These are phyloP conservation scores for Allophyes oxyacanthae DNA, from an alignment of 2,888 invertebrate genomes.

Conservation along the genomic window DNA sequence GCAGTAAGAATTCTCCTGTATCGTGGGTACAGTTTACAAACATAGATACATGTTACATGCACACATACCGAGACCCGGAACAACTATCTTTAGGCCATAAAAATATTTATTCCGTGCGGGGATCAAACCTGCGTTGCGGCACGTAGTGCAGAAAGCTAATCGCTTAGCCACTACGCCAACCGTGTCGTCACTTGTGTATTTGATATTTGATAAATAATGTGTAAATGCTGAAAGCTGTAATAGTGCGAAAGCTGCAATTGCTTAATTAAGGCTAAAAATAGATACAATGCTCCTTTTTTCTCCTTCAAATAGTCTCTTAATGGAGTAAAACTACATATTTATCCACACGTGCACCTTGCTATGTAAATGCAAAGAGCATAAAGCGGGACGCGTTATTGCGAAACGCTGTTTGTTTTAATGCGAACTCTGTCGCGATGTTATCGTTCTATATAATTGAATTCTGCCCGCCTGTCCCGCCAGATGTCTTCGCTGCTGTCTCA, in stretches of 20 bases:
- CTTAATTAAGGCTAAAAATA: not conserved
- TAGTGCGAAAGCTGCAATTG: not conserved
- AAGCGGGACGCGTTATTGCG: conserved; percentile 57
- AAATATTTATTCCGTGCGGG: no score
- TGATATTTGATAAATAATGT: not conserved
- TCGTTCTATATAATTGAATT: conserved; percentile 77
- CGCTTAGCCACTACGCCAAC: no score
- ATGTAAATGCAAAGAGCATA: conserved; percentile 61
- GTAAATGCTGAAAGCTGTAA: not conserved
- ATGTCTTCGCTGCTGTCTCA: conserved; percentile 68
- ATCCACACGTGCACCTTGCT: conserved; percentile 38
- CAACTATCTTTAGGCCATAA: no score
- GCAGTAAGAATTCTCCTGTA: no score
- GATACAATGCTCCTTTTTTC: not conserved
- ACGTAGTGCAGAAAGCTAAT: no score
- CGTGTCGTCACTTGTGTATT: no score
- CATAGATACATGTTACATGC: no score
- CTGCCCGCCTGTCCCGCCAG: conserved; percentile 74
- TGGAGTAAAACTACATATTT: conserved; percentile 10
- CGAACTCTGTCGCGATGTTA: conserved; percentile 69
- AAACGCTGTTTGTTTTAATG: conserved; percentile 74
- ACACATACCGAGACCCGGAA: no score
- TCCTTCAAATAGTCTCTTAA: conserved; percentile 12
- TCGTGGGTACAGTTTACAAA: no score
- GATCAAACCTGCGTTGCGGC: no score